Evolutionary conservation across 1,140 invertebrate species (phyloP), one percentile per base, ranked within the genome.

Genomic region (Uloborus diversus): DNA sequence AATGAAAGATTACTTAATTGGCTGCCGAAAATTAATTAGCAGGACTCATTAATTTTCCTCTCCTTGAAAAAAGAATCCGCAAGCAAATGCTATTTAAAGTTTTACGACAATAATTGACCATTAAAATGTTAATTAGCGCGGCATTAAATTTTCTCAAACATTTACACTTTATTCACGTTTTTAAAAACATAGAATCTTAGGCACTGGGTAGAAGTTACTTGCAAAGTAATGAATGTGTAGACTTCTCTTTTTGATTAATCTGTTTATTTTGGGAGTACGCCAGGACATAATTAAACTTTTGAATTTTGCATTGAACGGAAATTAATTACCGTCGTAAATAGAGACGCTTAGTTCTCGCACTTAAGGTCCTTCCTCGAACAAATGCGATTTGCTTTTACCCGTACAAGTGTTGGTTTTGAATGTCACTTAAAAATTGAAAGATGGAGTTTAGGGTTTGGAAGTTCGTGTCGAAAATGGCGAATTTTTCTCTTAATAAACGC

Each of bases 1-100:
- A 35, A 5, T 9, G 2, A 70, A 42, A 70, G 30, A 70, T 57
- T 70, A 32, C 68, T 70, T 70, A 70, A 70, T 70, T 70, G 51
- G 51, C 37, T 56, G 68, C 68, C 33, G 49, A 70, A 70, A 70
- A 70, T 70, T 70, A 70, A 70, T 70, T 70, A 70, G 59, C 68
- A 57, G 32, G 51, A 70, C 56, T 70, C 68, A 70, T 70, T 70
- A 70, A 70, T 70, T 70, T 37, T 33, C 32, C 4, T 7, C n/a
- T 14, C n/a, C 20, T 33, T 27, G 37, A 32, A 53, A 69, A 69
- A 69, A 65, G 28, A 13, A 25, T 47, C 7, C 7, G 5, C 28
- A n/a, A 1, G 49, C 42, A 70, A 70, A 57, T 35, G 68, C 68
- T 70, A 70, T 70, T 70, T 70, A 70, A 57, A 70, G 28, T 70